Conservation (phyloP, 2,113 vertebrate species). For the Anhinga anhinga region DNA sequence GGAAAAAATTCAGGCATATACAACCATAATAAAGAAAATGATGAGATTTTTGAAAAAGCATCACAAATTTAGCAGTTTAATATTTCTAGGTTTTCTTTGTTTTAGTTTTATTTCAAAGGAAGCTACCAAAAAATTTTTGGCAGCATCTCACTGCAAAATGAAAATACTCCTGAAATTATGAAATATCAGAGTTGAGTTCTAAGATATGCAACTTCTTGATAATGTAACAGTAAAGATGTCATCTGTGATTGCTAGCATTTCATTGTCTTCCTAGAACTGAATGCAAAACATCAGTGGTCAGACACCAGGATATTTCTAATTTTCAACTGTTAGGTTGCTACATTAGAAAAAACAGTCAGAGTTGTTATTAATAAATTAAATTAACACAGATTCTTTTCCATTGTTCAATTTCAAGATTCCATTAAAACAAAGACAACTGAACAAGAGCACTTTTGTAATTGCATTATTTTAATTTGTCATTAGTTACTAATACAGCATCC, state of each 20-base stretch:
- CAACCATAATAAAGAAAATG: neutral
- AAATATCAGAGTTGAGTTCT: neutral
- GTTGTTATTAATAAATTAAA: neutral
- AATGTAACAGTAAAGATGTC: neutral
- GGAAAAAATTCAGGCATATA: neutral
- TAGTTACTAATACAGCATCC: neutral
- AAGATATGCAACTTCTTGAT: neutral
- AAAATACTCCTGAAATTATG: neutral
- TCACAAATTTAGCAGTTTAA: neutral
- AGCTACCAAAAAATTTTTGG: accelerated
- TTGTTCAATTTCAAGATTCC: neutral
- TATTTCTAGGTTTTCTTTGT: neutral
- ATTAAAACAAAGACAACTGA: neutral
- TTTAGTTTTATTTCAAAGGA: neutral
- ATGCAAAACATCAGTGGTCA: neutral
- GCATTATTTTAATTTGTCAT: neutral
- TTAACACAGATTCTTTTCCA: neutral
- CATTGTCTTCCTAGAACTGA: neutral
- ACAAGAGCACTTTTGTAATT: neutral
- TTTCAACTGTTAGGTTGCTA: neutral
- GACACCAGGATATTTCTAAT: neutral
- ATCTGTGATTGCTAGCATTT: neutral
- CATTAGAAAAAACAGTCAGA: neutral
- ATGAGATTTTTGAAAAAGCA: accelerated
- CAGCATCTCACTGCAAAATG: neutral